Base-by-base conservation (phyloP, 1,140 invertebrate genomes). In the Drosophila lowei region DNA sequence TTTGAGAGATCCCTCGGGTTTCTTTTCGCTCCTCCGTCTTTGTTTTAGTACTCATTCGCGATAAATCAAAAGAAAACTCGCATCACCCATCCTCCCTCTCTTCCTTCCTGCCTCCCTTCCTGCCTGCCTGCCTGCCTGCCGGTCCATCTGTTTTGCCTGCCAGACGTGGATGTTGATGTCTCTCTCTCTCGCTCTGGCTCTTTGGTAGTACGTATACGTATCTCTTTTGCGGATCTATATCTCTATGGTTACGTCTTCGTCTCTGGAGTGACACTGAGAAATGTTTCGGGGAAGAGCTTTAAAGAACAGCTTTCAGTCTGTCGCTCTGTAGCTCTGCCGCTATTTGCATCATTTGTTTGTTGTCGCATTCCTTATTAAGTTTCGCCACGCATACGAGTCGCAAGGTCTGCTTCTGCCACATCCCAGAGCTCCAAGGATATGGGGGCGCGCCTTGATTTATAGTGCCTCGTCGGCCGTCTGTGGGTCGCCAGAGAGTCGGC, bases 321-420 rank as follows among this genome's bases (percentile, higher is more conserved):
- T 30, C 43, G 43, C 21, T 50, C 64, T 46, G 43, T 57, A 43
- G 60, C 38, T 43, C 41, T 67, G 48, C 64, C 41, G 30, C 63
- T 68, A 70, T 57, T 59, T 57, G 43, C 42, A 54, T 75, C 72
- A 63, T 73, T 65, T 55, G 49, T 78, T 84, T 67, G 77, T 54
- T 74, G 55, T 77, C 61, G 73, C 66, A 65, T 63, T 65, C 61
- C 79, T 86, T 77, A 88, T 88, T 86, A 80, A 75, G 61, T 72
- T 85, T 66, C n/a, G 59, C 54, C 57, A 62, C 60, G 74, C 74
- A 60, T 49, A 61, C 46, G 21, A 59, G 30, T 21, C 41, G 21
- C 13, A 44, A 34, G 34, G 8, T 5, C 30, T 21, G 34, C 34
- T 56, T 42, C 21, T 28, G 23, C 15, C 38, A 59, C 54, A 72